phyloP scores from a whole-genome alignment of 2,113 vertebrate species.

The Tragulus kanchil region DNA sequence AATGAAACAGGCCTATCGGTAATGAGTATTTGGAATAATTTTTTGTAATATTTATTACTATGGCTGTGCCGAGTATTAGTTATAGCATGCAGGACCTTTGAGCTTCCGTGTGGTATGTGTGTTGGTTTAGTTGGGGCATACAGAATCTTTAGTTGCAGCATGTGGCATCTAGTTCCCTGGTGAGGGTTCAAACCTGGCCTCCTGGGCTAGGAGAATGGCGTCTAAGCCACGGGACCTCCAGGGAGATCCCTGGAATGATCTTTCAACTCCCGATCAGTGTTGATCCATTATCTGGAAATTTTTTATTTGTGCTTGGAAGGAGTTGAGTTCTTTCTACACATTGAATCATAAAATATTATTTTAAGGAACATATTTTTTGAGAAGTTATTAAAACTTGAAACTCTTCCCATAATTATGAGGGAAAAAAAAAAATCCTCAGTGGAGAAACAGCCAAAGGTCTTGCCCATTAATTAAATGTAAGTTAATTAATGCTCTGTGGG shows the following conservation, averaged over 20 bases:
- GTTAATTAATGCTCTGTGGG: not conserved
- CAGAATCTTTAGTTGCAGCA: not conserved
- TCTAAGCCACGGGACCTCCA: not conserved
- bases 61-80: accelerated
- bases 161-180: not conserved
- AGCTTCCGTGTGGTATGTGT: accelerated
- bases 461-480: not conserved
- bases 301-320: not conserved
- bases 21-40: not conserved
- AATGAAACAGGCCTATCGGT: not conserved
- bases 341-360: not conserved
- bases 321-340: not conserved
- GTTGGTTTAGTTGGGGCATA: not conserved
- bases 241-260: not conserved
- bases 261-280: not conserved
- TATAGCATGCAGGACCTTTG: accelerated
- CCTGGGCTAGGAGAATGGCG: not conserved
- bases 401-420: not conserved
- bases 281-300: not conserved
- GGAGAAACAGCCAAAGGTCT: not conserved
- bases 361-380: not conserved
- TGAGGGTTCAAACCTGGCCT: not conserved
- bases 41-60: not conserved
- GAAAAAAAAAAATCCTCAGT: not conserved
- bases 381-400: not conserved